Conservation (phyloP, 1,140 invertebrate genomes). For the Lamellibrachia luymesi region DNA sequence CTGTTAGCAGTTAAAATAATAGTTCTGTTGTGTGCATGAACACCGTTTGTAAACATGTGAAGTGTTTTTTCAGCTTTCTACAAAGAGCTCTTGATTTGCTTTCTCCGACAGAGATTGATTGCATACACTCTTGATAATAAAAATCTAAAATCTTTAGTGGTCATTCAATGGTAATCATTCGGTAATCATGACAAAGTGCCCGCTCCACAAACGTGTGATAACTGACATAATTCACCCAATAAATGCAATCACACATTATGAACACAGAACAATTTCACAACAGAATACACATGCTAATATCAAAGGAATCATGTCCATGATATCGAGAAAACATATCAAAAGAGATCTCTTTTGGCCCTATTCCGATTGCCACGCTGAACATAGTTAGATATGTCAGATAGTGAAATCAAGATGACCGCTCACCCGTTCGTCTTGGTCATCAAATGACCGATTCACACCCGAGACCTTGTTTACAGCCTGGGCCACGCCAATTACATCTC, state of each 20-base stretch:
- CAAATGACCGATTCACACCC: slow-evolving; percentile 36
- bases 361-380: not conserved
- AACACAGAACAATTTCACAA: not conserved
- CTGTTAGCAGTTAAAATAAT: not conserved
- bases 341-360: not conserved
- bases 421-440: slow-evolving; percentile 53
- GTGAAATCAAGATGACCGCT: not conserved
- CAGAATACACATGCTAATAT: not conserved
- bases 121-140: not conserved
- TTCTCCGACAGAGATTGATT: not conserved
- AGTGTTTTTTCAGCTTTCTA: not conserved
- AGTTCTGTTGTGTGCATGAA: not conserved
- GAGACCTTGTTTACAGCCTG: slow-evolving; percentile 90
- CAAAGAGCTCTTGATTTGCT: not conserved
- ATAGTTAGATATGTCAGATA: not conserved
- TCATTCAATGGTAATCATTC: not conserved
- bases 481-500: slow-evolving; percentile 92
- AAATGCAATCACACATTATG: not conserved
- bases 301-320: not conserved
- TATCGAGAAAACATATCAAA: not conserved
- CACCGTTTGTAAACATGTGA: not conserved
- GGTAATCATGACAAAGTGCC: not conserved
- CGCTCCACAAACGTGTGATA: not conserved
- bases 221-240: not conserved
- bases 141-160: not conserved